A percentile compares a stretch with the other conserved stretches of the same genome.
Evolutionary conservation across 2,113 vertebrate genomes (phyloP).

Genomic region (Eurypyga helias): DNA sequence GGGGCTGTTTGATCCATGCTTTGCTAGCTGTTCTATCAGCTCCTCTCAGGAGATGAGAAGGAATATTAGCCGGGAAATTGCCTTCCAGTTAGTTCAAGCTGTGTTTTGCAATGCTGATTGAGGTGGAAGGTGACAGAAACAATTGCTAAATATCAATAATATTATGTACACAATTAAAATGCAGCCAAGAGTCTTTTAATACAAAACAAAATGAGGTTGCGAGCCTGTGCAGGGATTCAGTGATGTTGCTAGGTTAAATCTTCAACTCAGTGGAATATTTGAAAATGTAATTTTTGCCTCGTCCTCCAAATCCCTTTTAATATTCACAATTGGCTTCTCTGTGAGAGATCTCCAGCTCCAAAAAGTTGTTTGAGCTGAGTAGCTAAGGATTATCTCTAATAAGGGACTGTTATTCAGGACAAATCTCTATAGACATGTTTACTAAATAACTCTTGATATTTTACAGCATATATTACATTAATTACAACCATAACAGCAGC

Average conservation of each 20-base stretch:
- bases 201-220: not conserved
- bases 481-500: not conserved
- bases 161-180: constrained; percentile 50
- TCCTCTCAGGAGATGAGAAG: constrained; percentile 35
- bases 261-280: not conserved
- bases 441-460: not conserved
- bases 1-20: not conserved
- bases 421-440: constrained; percentile 4
- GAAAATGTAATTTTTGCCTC: constrained; percentile 19
- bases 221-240: not conserved
- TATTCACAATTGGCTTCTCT: constrained; percentile 20
- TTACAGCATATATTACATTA: not conserved
- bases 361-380: not conserved
- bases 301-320: constrained; percentile 38
- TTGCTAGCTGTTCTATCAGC: not conserved
- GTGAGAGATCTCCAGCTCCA: constrained; percentile 8
- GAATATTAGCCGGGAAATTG: constrained; percentile 30
- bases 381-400: constrained; percentile 21
- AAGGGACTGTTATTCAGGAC: constrained; percentile 1
- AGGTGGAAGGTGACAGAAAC: constrained; percentile 45
- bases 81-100: constrained; percentile 13
- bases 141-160: constrained; percentile 46
- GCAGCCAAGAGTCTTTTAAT: constrained; percentile 2
- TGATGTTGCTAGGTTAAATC: constrained; percentile 12
- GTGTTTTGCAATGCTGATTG: constrained; percentile 23